Conservation (phyloP, 1,140 invertebrate species). For the Drosophila serrata region DNA sequence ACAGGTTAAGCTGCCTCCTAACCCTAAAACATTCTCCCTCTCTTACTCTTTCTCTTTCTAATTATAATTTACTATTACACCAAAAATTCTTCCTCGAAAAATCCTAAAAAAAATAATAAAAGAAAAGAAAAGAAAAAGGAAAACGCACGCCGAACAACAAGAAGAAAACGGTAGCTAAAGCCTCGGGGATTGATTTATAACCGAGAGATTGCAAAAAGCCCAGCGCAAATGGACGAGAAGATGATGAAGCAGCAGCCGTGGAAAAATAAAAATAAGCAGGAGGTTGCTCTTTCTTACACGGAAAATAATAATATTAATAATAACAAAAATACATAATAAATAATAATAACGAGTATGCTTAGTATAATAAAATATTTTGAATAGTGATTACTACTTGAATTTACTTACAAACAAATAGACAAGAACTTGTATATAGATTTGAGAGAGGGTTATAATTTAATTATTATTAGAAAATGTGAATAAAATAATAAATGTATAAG, state of each 20-base stretch:
- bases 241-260: constrained; percentile 31
- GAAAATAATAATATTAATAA: neutral
- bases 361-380: too few species aligned
- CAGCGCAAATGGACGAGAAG: constrained; percentile 42
- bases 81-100: constrained; percentile 17
- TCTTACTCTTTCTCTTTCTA: constrained; percentile 26
- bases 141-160: constrained; percentile 10
- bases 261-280: constrained; percentile 25
- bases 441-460: too few species aligned
- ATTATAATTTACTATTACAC: constrained; percentile 66
- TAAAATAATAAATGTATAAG: too few species aligned
- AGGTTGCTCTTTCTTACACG: neutral
- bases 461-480: too few species aligned
- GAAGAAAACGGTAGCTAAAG: constrained; percentile 70
- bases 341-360: too few species aligned
- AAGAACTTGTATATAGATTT: too few species aligned
- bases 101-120: neutral
- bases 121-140: neutral
- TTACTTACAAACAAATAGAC: too few species aligned
- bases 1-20: constrained; percentile 51
- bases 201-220: constrained; percentile 66
- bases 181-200: constrained; percentile 75
- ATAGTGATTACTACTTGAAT: too few species aligned
- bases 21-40: constrained; percentile 12
- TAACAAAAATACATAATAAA: too few species aligned